Evolutionary conservation across 2,113 vertebrate genomes (phyloP).

Genomic region (Martes martes): DNA sequence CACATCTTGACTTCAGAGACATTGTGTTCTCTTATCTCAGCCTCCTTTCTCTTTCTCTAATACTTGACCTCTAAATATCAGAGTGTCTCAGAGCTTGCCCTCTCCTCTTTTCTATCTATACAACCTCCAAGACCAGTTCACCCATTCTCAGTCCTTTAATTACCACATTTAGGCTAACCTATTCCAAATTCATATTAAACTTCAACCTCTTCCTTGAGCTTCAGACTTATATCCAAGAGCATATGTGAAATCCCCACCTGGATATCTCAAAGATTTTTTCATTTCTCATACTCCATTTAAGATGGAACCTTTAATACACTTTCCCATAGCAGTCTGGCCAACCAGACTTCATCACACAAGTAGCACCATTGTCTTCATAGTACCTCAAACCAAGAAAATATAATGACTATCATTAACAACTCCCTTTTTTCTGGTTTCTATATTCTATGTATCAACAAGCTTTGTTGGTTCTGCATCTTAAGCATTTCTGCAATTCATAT

Average conservation of each 20-base stretch:
- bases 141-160: neutral
- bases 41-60: neutral
- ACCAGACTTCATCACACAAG: neutral
- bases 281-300: neutral
- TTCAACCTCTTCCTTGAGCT: neutral
- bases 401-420: neutral
- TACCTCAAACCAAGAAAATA: neutral
- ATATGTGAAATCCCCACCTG: neutral
- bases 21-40: neutral
- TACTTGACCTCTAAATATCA: neutral
- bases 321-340: neutral
- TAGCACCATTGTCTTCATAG: neutral
- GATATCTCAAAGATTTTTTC: neutral
- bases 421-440: neutral
- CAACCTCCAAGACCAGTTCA: neutral
- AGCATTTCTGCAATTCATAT: constrained; percentile 21
- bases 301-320: neutral
- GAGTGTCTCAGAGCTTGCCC: neutral
- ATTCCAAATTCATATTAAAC: neutral
- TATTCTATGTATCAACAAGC: neutral
- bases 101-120: neutral
- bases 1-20: neutral
- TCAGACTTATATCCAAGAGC: neutral
- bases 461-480: neutral
- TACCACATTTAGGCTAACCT: neutral